Base-by-base conservation (phyloP, 2,888 invertebrate genomes). In the Plagiodera versicolora region DNA sequence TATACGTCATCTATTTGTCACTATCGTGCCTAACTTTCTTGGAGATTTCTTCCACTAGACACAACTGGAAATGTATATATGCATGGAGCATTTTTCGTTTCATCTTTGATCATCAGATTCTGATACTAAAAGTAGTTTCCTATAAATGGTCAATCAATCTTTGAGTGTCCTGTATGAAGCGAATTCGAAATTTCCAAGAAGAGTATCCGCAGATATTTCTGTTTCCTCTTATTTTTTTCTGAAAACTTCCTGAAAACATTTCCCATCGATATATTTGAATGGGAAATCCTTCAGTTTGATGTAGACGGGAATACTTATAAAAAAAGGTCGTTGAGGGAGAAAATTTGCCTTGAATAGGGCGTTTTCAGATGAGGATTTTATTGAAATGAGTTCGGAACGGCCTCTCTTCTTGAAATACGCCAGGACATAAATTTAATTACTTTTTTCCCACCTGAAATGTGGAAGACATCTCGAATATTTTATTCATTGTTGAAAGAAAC, bases 201-300 rank as follows among this genome's bases (percentile, higher is more conserved):
- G 4, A 24, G 24, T 24, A 24, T 24, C 6, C 24, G 24, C 3
- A 24, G 24, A 3, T 50, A 49, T 55, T 17, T 32, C 16, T 50
- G 24, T 48, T 32, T n/a, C 11, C 14, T 10, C 8, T 4, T n/a
- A n/a, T n/a, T n/a, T n/a, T n/a, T n/a, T n/a, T 28, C 9, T 1
- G 11, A 3, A 9, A 17, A 16, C 30, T 16, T 49, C 10, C 30
- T 24, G 24, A 46, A 46, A 46, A 18, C 46, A 20, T 46, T 46
- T 46, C 18, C 18, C 11, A n/a, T 24, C 39, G 52, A 20, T 39
- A 39, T 52, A 39, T 52, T 52, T 39, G 39, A 39, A 52, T 52
- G 24, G 18, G 20, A 35, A 52, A 19, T 39, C 52, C 11, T 30
- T 32, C 30, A 51, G 16, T 35, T 8, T 51, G n/a, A 11, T 14